Evolutionary conservation across 2,888 invertebrate genomes (phyloP), one percentile per base, ranked within the genome.

Genomic region (Priocnemis perturbator): DNA sequence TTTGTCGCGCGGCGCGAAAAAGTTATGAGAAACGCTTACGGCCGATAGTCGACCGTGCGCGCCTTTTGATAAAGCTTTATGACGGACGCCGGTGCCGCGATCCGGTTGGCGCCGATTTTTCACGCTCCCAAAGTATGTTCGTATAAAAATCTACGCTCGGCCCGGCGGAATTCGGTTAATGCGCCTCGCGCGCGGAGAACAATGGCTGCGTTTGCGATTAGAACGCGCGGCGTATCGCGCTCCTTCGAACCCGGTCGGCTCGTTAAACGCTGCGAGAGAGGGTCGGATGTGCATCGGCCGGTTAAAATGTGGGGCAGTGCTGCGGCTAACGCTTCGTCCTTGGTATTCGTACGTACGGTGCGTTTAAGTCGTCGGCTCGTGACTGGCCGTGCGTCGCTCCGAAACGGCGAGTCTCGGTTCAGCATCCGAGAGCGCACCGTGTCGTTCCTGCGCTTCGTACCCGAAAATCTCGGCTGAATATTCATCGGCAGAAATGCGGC

Each of bases 291-390:
- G 74, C 79, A 74, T 61, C 62, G 70, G 71, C 65, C 67, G 71
- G 69, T 72, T 76, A 75, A 77, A 78, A 78, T 78, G 78, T 78
- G 68, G 79, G 77, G 65, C 78, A 78, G 71, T 73, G 68, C 68
- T 72, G 75, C 71, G 70, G 64, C 67, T 71, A 67, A 67, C 70
- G 64, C 26, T 64, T 69, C 79, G 78, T 79, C 79, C 79, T 78
- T 78, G 71, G 69, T 76, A 71, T 73, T 71, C 73, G 73, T 69
- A 50, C 58, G 61, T 23, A 60, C 60, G 58, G 44, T 3, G 37
- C n/a, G 60, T 56, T 58, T 67, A 1, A 37, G 65, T 52, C 62
- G 59, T 64, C 68, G 59, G 70, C 50, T 62, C 64, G 78, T 71
- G 64, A 63, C 71, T 68, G 78, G 60, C 45, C 64, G 62, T 52